These are phyloP conservation scores for Lepisosteus oculatus DNA, from an alignment of 2,113 vertebrate species.

Conservation along the genomic window DNA sequence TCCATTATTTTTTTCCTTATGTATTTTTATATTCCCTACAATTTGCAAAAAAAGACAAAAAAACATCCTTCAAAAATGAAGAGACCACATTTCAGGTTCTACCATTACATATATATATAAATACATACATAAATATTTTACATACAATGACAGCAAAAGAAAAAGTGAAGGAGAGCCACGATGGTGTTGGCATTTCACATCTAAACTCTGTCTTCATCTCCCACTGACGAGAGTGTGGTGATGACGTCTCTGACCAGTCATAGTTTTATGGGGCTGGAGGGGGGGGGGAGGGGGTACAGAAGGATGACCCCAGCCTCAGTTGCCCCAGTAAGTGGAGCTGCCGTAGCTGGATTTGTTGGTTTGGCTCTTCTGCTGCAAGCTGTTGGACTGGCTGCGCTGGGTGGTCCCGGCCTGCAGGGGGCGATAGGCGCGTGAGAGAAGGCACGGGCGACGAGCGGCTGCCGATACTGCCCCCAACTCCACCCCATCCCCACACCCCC, in stretches of 20 bases:
- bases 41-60: conserved; percentile 63
- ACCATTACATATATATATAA: conserved; percentile 81
- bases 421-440: background rate
- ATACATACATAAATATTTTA: conserved; percentile 82
- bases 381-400: conserved; percentile 66
- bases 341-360: conserved; percentile 69
- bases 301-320: conserved; percentile 41
- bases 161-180: conserved; percentile 57
- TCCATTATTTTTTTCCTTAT: conserved; percentile 49
- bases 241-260: conserved; percentile 13
- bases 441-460: background rate
- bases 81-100: conserved; percentile 74
- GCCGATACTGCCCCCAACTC: background rate
- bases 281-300: conserved; percentile 15
- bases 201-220: conserved; percentile 48
- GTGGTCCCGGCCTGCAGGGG: conserved; percentile 54
- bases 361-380: conserved; percentile 72
- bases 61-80: conserved; percentile 67
- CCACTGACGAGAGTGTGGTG: conserved; percentile 26
- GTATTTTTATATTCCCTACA: conserved; percentile 66
- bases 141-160: conserved; percentile 77
- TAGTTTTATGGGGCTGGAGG: conserved; percentile 19
- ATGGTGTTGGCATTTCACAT: conserved; percentile 47
- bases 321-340: conserved; percentile 73
- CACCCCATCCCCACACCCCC: too few species aligned